These are phyloP conservation scores for Calameuta idolon DNA, from an alignment of 2,888 invertebrate species.

Conservation along the genomic window DNA sequence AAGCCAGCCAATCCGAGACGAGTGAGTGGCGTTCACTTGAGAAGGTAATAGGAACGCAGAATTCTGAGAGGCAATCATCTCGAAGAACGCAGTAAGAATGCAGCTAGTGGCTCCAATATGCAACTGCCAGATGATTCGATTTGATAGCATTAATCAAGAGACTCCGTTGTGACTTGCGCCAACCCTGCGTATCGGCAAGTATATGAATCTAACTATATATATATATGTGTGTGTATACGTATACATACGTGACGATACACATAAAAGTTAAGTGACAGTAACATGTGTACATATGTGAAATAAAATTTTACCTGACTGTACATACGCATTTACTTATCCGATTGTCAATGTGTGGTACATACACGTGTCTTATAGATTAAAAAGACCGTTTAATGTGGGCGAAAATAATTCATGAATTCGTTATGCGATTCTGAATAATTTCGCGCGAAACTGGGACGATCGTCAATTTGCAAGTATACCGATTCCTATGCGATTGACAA, in stretches of 20 bases:
- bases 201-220: neutral
- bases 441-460: neutral
- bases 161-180: neutral
- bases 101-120: slow-evolving; percentile 24
- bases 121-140: slow-evolving; percentile 32
- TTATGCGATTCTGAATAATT: neutral
- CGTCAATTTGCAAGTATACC: neutral
- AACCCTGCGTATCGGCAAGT: neutral
- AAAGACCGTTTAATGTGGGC: neutral
- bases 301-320: neutral
- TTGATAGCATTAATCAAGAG: slow-evolving; percentile 39
- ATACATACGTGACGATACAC: too few species aligned
- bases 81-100: slow-evolving; percentile 10
- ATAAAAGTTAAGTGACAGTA: neutral
- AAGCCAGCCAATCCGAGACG: neutral
- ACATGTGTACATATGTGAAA: neutral
- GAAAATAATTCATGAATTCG: neutral
- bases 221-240: neutral
- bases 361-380: neutral
- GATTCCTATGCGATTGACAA: neutral
- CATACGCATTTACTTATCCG: neutral
- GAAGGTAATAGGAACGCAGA: slow-evolving; percentile 1
- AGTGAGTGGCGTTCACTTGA: neutral
- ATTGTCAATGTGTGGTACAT: neutral
- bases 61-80: slow-evolving; percentile 31